phyloP scores from a whole-genome alignment of 2,797 vertebrate genomes.

The Pantherophis vulpinus region DNA sequence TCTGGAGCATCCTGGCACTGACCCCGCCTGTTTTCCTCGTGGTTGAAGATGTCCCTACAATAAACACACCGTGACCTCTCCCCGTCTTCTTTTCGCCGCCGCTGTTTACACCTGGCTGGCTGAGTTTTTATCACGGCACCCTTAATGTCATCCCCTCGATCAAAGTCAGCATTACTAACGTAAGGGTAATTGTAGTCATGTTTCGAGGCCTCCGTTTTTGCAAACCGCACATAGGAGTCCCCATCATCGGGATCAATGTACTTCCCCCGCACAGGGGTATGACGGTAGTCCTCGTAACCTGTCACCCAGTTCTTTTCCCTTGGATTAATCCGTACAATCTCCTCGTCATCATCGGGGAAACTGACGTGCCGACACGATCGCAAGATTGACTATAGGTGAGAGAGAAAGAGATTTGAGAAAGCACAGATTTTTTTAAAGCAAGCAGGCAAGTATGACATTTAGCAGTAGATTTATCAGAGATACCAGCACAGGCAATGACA shows the following conservation, averaged over 20 bases:
- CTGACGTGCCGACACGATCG: conserved; percentile 85
- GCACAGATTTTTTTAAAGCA: neutral
- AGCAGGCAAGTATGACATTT: neutral
- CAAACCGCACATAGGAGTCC: conserved; percentile 90
- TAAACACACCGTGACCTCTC: conserved; percentile 89
- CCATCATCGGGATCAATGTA: conserved; percentile 81
- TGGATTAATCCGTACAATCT: conserved; percentile 97
- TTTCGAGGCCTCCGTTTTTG: conserved; percentile 88
- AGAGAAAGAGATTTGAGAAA: neutral
- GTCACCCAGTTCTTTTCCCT: conserved; percentile 91
- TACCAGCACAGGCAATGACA: no score
- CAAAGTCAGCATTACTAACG: conserved; percentile 83
- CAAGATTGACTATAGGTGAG: conserved; percentile 73
- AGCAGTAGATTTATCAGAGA: neutral
- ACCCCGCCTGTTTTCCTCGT: conserved; percentile 86
- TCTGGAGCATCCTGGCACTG: conserved; percentile 94
- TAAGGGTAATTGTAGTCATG: conserved; percentile 95
- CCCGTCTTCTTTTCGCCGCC: conserved; percentile 77
- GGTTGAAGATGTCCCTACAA: conserved; percentile 91
- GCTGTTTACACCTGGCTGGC: conserved; percentile 80
- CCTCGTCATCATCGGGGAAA: conserved; percentile 91
- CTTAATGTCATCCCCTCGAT: conserved; percentile 79
- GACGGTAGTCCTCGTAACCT: conserved; percentile 95
- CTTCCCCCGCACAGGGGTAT: conserved; percentile 84
- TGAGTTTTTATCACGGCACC: conserved; percentile 84